Evolutionary conservation across 2,113 vertebrate species (phyloP).

Genomic region (Ctenodactylus gundi): DNA sequence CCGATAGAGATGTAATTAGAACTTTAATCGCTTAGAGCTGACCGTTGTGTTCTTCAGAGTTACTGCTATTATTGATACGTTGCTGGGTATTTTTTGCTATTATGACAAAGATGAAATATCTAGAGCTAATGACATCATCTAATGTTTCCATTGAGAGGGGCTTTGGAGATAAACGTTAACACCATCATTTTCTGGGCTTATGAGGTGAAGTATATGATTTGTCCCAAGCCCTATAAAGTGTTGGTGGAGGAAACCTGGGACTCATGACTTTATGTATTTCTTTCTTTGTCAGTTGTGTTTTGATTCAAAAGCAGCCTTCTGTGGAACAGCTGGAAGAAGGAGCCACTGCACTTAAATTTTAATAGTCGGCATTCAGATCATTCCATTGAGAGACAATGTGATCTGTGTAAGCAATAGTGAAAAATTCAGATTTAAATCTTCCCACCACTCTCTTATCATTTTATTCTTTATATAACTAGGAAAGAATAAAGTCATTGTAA

Average conservation of each 20-base stretch:
- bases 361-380: not conserved
- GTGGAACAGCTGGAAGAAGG: not conserved
- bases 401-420: not conserved
- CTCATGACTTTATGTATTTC: not conserved
- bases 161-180: not conserved
- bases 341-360: not conserved
- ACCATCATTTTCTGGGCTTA: not conserved
- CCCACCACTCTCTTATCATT: not conserved
- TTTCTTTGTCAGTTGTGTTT: not conserved
- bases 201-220: not conserved
- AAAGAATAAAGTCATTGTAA: not conserved
- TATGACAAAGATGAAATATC: not conserved
- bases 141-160: not conserved
- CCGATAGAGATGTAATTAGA: not conserved
- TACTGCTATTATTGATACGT: not conserved
- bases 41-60: not conserved
- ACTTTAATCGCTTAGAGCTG: not conserved
- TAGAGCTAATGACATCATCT: not conserved
- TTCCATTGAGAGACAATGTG: not conserved
- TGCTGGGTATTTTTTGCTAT: not conserved
- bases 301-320: not conserved
- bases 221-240: not conserved
- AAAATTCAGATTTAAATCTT: not conserved
- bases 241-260: not conserved
- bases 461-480: constrained; percentile 5